Conservation (phyloP, 2,797 vertebrate species). For the Sebastes nivosus region DNA sequence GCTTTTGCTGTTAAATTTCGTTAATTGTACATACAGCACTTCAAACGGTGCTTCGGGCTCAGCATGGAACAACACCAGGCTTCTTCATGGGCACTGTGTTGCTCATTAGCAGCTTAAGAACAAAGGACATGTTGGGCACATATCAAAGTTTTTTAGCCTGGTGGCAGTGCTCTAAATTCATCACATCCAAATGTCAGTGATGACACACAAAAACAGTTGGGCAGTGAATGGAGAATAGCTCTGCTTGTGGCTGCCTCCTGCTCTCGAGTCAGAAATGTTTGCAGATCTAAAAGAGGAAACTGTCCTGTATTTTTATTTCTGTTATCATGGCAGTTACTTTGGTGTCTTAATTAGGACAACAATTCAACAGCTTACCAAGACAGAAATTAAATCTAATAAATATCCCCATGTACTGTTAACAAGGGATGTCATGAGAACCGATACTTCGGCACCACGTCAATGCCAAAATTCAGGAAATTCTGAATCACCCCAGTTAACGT, state of each 20-base stretch:
- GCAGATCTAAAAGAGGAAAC: conserved; percentile 39
- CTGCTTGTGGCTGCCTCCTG: conserved; percentile 46
- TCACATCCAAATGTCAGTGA: conserved; percentile 63
- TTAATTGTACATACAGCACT: conserved; percentile 9
- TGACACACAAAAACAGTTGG: conserved; percentile 62
- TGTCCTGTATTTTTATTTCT: neutral
- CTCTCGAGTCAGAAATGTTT: conserved; percentile 36
- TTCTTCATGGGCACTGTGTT: conserved; percentile 1
- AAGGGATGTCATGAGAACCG: neutral
- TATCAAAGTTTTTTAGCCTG: conserved; percentile 28
- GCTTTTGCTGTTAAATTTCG: neutral
- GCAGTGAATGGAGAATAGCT: conserved; percentile 28
- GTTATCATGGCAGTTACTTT: neutral
- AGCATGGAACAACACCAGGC: neutral
- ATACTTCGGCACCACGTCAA: no score
- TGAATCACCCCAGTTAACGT: no score
- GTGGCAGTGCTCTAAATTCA: conserved; percentile 38
- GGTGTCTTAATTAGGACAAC: neutral
- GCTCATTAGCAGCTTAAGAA: conserved; percentile 53
- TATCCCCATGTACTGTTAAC: neutral
- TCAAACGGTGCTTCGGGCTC: conserved; percentile 18
- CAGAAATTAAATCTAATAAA: neutral
- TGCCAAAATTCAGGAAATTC: no score
- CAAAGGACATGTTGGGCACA: conserved; percentile 32
- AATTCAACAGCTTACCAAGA: neutral